A percentile compares a stretch with the other conserved stretches of the same genome.
These are phyloP conservation scores for Psix sp. DNA, from an alignment of 1,140 invertebrate genomes.

Conservation along the genomic window DNA sequence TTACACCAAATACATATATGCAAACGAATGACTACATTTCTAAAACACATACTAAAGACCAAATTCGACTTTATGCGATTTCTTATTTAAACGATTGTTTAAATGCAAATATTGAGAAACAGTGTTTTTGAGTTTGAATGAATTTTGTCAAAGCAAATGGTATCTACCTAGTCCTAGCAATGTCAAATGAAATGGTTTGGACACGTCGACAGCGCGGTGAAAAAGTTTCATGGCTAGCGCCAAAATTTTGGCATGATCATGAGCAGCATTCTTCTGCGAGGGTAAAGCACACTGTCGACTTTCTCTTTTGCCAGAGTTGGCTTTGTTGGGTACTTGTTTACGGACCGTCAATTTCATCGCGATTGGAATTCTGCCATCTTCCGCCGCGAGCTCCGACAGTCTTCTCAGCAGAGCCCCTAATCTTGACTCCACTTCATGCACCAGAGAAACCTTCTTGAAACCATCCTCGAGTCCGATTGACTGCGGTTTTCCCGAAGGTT, in stretches of 20 bases:
- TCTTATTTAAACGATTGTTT: too few species aligned
- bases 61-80: too few species aligned
- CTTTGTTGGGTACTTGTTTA: conserved; percentile 80
- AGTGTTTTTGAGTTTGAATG: too few species aligned
- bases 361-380: conserved; percentile 86
- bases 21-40: too few species aligned
- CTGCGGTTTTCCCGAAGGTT: conserved; percentile 82
- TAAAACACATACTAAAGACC: too few species aligned
- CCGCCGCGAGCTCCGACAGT: conserved; percentile 82
- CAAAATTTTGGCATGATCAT: conserved; percentile 81
- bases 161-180: conserved; percentile 80
- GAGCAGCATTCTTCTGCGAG: conserved; percentile 75
- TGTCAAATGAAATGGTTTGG: conserved; percentile 86
- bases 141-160: not conserved
- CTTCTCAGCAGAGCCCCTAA: conserved; percentile 82
- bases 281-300: conserved; percentile 84
- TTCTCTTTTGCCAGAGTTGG: conserved; percentile 81
- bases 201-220: conserved; percentile 83
- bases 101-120: too few species aligned
- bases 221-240: conserved; percentile 85
- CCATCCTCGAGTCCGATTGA: conserved; percentile 87
- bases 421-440: conserved; percentile 84
- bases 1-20: not conserved
- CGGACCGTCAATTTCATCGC: conserved; percentile 84
- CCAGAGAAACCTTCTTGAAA: conserved; percentile 82